Base-by-base conservation (phyloP, 1,140 invertebrate genomes). In the Scaptomyza pallida region DNA sequence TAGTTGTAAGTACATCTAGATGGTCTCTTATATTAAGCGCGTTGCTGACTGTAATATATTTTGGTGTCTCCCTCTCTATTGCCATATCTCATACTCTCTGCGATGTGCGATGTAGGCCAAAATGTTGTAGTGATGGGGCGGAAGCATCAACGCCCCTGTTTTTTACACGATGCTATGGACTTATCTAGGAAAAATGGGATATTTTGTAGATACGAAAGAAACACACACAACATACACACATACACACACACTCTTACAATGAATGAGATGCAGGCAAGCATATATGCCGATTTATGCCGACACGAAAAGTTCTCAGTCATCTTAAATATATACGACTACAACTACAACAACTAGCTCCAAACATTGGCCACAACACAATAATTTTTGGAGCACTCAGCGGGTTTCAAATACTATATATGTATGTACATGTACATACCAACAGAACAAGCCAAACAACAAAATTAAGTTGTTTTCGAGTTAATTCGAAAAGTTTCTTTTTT, bases 381-480 rank as follows among this genome's bases (percentile, higher is more conserved):
- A n/a, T n/a, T n/a, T 64, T 74, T 59, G 47, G 47, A 54, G 30
- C 51, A 65, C 62, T 48, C 52, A 54, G n/a, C 37, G 51, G 50
- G 45, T 41, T 62, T 65, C 61, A 57, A 61, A 75, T 72, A 75
- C 65, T 26, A 26, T 26, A 26, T 26, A 4, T 26, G 6, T 26
- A 26, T 26, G 6, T 5, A 60, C 61, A 56, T 40, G 35, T 45
- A 59, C 69, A 71, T 3, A 21, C 21, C 23, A 26, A 26, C 2
- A 23, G 15, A 47, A 26, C 13, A 17, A 35, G 13, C 26, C 26
- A 30, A 30, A 30, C 26, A 47, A 71, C n/a, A 64, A 73, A 75
- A 77, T 77, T 77, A 75, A 77, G 75, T 77, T 77, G 72, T 77
- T 77, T 77, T 77, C 62, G 61, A 77, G 75, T 77, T 77, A 77